Conservation (phyloP, 2,797 vertebrate genomes). For the Arremon brunneinucha region DNA sequence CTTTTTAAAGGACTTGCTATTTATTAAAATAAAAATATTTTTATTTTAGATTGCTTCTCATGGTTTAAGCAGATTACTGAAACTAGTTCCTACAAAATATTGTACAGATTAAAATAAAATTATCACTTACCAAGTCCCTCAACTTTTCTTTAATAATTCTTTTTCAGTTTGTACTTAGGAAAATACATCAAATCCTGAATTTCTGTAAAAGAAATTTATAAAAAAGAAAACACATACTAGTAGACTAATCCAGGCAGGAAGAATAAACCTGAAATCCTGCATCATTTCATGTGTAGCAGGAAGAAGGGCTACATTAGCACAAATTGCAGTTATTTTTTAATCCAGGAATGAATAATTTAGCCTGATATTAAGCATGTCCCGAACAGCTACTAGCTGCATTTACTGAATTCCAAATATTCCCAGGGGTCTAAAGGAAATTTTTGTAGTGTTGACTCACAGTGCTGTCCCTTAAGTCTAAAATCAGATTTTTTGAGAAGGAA, state of each 20-base stretch:
- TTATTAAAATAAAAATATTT: not conserved
- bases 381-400: not conserved
- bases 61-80: not conserved
- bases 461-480: not conserved
- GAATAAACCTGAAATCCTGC: not conserved
- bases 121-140: not conserved
- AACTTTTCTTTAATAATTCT: not conserved
- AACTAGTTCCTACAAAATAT: not conserved
- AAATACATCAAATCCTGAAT: not conserved
- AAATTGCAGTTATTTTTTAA: not conserved
- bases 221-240: not conserved
- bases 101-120: not conserved
- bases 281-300: not conserved
- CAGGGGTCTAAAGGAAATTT: constrained; percentile 5
- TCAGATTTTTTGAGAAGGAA: not conserved
- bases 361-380: not conserved
- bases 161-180: not conserved
- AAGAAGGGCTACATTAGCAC: not conserved
- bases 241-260: not conserved
- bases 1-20: not conserved
- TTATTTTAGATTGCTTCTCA: not conserved
- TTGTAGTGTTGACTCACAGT: constrained; percentile 4
- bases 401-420: constrained; percentile 29
- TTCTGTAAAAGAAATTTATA: not conserved
- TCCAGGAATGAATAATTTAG: not conserved